phyloP scores from a whole-genome alignment of 2,888 invertebrate genomes.

The Tetheella fluctuosa region DNA sequence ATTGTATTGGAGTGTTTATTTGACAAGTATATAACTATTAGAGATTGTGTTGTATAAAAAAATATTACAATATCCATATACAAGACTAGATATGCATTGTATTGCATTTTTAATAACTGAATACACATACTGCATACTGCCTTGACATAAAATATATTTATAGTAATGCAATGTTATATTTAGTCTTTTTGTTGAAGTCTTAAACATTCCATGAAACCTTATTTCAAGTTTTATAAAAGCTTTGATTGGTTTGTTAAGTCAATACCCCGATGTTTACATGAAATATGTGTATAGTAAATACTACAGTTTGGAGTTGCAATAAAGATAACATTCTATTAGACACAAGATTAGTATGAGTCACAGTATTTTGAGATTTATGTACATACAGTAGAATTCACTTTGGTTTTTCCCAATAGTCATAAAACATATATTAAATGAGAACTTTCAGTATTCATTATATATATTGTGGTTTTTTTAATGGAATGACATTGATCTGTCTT shows the following conservation, averaged over 20 bases:
- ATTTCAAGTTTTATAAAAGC: conserved; percentile 67
- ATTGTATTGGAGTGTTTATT: conserved; percentile 75
- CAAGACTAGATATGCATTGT: conserved; percentile 15
- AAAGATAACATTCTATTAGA: conserved; percentile 44
- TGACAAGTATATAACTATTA: conserved; percentile 63
- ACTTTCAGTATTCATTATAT: conserved; percentile 13
- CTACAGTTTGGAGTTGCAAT: conserved; percentile 35
- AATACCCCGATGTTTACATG: conserved; percentile 44
- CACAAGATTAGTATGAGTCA: conserved; percentile 25
- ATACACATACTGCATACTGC: conserved; percentile 17
- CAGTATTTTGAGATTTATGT: not conserved
- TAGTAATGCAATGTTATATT: conserved; percentile 56
- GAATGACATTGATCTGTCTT: conserved; percentile 27
- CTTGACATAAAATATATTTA: conserved; percentile 26
- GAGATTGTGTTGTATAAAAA: conserved; percentile 60
- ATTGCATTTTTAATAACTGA: conserved; percentile 13
- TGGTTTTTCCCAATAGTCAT: not conserved
- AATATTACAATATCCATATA: conserved; percentile 54
- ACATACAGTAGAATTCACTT: not conserved
- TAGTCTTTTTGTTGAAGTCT: conserved; percentile 70
- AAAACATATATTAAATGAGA: conserved; percentile 17
- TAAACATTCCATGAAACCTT: conserved; percentile 80
- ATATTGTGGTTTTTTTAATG: too few relatives aligned
- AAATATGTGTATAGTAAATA: conserved; percentile 53
- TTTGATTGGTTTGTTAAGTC: conserved; percentile 61